Evolutionary conservation across 2,113 vertebrate species (phyloP).

Genomic region (Ochotona princeps): DNA sequence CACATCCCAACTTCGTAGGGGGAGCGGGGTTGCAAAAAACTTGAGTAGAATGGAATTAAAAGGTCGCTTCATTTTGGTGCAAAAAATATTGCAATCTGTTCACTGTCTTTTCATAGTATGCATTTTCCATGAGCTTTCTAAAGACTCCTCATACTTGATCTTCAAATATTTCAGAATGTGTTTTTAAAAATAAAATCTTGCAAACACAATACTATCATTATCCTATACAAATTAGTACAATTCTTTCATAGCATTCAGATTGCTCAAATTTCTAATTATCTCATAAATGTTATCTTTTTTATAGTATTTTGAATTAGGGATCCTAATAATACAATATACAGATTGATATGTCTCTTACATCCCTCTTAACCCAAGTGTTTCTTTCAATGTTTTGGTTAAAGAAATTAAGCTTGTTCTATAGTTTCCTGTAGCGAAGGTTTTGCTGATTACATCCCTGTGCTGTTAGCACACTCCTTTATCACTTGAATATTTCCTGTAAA

Average conservation of each 20-base stretch:
- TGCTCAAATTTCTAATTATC: constrained; percentile 30
- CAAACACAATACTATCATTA: background rate
- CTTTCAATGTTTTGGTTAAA: constrained; percentile 44
- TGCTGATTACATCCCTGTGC: background rate
- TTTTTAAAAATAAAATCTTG: constrained; percentile 51
- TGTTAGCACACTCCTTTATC: constrained; percentile 19
- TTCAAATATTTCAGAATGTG: background rate
- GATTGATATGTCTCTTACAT: constrained; percentile 35
- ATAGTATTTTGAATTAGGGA: constrained; percentile 43
- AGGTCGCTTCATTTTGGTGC: no score
- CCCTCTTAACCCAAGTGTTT: background rate
- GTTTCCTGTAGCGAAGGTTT: constrained; percentile 27
- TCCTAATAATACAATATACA: background rate
- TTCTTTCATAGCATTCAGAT: constrained; percentile 3
- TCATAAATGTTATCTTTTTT: constrained; percentile 21
- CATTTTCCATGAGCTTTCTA: no score
- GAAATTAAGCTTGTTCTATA: constrained; percentile 16
- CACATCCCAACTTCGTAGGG: background rate
- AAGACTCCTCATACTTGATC: background rate
- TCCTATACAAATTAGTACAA: background rate
- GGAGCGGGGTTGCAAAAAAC: no score
- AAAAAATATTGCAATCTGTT: no score
- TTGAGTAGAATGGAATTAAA: no score
- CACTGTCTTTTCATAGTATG: no score
- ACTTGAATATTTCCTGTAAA: constrained; percentile 18